Conservation (phyloP, 2,113 vertebrate species). For the Heterochromis multidens region DNA sequence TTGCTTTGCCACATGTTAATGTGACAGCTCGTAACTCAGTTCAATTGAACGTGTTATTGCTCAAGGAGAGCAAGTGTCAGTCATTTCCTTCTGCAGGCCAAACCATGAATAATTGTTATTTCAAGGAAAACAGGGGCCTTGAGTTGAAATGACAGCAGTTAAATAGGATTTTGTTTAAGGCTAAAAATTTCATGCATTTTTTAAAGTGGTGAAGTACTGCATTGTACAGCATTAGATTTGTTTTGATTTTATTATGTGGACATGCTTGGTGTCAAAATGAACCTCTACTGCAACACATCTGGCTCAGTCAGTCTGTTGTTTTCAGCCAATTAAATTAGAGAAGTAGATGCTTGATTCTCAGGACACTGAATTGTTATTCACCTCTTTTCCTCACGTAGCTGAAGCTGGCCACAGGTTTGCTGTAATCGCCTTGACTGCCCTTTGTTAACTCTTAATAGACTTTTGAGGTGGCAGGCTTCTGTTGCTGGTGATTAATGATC, state of each 20-base stretch:
- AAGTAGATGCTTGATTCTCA: constrained; percentile 28
- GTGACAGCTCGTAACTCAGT: constrained; percentile 54
- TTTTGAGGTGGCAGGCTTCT: constrained; percentile 34
- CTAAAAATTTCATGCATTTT: constrained; percentile 16
- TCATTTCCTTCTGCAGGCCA: constrained; percentile 44
- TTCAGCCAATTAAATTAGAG: constrained; percentile 41
- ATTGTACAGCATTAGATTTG: constrained; percentile 1
- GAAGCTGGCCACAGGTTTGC: constrained; percentile 19
- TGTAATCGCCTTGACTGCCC: constrained; percentile 33
- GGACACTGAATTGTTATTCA: constrained; percentile 41
- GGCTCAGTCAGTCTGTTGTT: neutral
- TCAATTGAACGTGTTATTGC: constrained; percentile 56
- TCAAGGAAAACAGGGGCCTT: constrained; percentile 27
- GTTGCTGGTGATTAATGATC: constrained; percentile 66
- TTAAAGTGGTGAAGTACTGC: neutral
- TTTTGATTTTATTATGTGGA: constrained; percentile 1
- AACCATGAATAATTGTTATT: constrained; percentile 61
- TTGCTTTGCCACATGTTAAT: constrained; percentile 54
- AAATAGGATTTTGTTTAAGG: constrained; percentile 46
- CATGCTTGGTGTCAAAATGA: neutral
- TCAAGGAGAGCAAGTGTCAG: constrained; percentile 56
- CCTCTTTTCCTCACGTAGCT: constrained; percentile 24
- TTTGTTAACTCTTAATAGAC: constrained; percentile 64
- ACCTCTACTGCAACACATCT: neutral
- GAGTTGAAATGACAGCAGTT: constrained; percentile 44